These are phyloP conservation scores for Trematomus loennbergii DNA, from an alignment of 2,113 vertebrate species.

Conservation along the genomic window DNA sequence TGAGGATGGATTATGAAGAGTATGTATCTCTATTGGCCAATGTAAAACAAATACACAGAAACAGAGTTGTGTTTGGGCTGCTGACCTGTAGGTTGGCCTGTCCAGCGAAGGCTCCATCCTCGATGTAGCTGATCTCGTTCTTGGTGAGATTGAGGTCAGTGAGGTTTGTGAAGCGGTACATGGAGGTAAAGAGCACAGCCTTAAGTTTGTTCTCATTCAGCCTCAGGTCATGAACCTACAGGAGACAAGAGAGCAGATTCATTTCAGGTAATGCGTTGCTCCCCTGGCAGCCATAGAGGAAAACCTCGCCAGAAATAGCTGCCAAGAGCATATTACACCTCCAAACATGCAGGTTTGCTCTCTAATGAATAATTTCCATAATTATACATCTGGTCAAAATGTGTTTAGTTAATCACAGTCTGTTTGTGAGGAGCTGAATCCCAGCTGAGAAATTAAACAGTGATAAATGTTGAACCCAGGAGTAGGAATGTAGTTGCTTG, in stretches of 20 bases:
- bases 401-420: neutral
- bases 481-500: neutral
- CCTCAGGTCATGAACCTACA: conserved; percentile 91
- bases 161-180: conserved; percentile 97
- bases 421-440: conserved; percentile 23
- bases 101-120: conserved; percentile 96
- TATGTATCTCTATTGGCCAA: neutral
- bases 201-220: conserved; percentile 99
- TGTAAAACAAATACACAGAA: neutral
- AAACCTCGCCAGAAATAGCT: conserved; percentile 7
- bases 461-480: conserved; percentile 2
- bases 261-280: neutral
- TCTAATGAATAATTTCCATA: conserved; percentile 13
- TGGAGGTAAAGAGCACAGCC: conserved; percentile 93
- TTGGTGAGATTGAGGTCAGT: conserved; percentile 99
- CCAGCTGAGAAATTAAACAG: neutral
- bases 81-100: conserved; percentile 92
- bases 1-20: neutral
- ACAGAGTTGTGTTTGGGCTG: neutral
- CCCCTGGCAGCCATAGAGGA: neutral
- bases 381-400: neutral
- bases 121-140: conserved; percentile 98
- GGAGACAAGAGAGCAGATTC: neutral
- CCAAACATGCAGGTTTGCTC: neutral
- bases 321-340: neutral